Base-by-base conservation (phyloP, 2,113 vertebrate species). In the Epinephelus moara region DNA sequence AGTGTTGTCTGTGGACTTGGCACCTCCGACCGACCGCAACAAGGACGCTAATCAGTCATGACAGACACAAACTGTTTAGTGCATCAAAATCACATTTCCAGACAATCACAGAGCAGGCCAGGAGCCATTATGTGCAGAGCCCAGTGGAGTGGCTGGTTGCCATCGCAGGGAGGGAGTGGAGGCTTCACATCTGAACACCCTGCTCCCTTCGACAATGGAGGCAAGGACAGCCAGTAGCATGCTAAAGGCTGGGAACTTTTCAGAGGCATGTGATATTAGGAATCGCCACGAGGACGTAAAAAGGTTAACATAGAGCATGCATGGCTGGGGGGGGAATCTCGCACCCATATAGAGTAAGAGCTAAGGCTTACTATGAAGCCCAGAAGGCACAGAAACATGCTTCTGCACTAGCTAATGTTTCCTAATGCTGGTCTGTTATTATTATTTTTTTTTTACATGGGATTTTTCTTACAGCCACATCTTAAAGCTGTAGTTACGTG, bases 31-130 rank as follows among this genome's bases (percentile, higher is more conserved):
- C 74, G 69, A 87, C 70, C 23, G 70, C 85, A 82, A 92, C 75
- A 74, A 91, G 85, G 84, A 90, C 57, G 17, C 87, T 91, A 91
- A 95, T 95, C 87, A 88, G 56, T 88, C 85, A 85, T 85, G 91
- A 93, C 92, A 93, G 78, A 89, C 84, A 92, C 93, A 94, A 87
- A 92, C 93, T 93, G 89, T 90, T 94, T 78, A 75, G 81, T 78
- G 89, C 88, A 93, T 92, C 89, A 91, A 91, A 94, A 92, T 93
- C 86, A 87, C 91, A 94, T 94, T 93, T 91, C 81, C 83, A 88
- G 90, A 91, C 86, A 88, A 92, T 92, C 87, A 85, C 76, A 86
- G 89, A 86, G 85, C 66, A 57, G 85, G 86, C 90, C 71, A 74
- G 83, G 78, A 85, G 76, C 76, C 81, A 84, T 92, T 89, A 85